Evolutionary conservation across 1,140 invertebrate species (phyloP), one percentile per base, ranked within the genome.

Genomic region (Saccostrea cuccullata): DNA sequence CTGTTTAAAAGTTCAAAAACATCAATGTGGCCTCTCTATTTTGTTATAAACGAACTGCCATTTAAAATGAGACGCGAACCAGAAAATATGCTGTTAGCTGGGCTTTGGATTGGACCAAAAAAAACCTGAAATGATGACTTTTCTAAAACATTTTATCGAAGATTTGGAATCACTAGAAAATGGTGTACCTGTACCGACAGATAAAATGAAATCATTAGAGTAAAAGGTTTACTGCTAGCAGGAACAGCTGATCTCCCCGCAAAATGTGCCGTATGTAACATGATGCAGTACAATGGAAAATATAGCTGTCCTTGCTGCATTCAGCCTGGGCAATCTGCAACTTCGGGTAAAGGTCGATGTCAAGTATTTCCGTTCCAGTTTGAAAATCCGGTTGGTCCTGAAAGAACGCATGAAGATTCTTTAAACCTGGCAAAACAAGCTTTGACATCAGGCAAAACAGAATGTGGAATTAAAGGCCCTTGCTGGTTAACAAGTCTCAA

Each of bases 211-310:
- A 30, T 13, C 1, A 83, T 90, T 64, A 82, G 26, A 73, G 77
- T 70, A 17, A 91, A 87, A 87, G 89, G 23, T 40, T 87, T 77
- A 64, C 64, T 91, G 4, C 36, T 91, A 8, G 82, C 82, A 77
- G 87, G 86, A 20, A 90, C 90, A 55, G 82, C 86, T 77, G 90
- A 91, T 82, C 85, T 91, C 12, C 89, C 89, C 77, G 89, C 89
- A 82, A 47, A 86, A 17, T 82, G 88, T 55, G 5, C 90, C 11
- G 15, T 89, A 17, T 91, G 88, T 23, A 90, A 91, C 83, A 6
- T 5, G 30, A 55, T 88, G 23, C 90, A 91, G 47, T 91, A 70
- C 58, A 91, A 91, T 88, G 90, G 90, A n/a, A 2, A 82, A 20
- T 91, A 26, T 84, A 55, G 64, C 1, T 91, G 90, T 56, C 88